A percentile compares a stretch with the other conserved stretches of the same genome.
Conservation (phyloP, 1,140 invertebrate species). For the Cecropterus lyciades region DNA sequence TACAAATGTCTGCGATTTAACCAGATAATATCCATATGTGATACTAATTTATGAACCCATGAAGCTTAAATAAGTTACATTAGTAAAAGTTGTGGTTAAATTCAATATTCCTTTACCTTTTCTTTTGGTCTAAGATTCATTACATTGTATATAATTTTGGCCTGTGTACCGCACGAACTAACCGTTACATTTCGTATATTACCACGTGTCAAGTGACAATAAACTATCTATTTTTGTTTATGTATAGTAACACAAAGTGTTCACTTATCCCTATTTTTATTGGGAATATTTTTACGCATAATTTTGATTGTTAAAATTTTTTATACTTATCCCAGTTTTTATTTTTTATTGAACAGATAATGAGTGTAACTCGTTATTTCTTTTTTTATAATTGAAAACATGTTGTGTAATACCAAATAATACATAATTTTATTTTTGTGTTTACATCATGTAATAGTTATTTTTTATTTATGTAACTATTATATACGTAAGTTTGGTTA, state of each 20-base stretch:
- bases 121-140: too few species aligned
- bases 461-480: constrained; percentile 61
- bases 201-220: constrained; percentile 61
- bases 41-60: too few species aligned
- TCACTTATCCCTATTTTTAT: constrained; percentile 56
- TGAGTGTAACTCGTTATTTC: constrained; percentile 77
- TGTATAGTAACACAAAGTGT: constrained; percentile 73
- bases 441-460: constrained; percentile 72
- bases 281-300: constrained; percentile 64
- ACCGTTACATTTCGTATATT: constrained; percentile 51
- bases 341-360: constrained; percentile 49
- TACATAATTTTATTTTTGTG: constrained; percentile 70
- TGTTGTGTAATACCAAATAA: constrained; percentile 80
- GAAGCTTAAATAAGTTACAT: too few species aligned
- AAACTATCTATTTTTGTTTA: constrained; percentile 55
- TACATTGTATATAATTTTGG: background rate
- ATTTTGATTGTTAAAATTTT: constrained; percentile 69
- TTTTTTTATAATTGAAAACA: constrained; percentile 58
- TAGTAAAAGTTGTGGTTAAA: too few species aligned
- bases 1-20: too few species aligned
- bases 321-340: constrained; percentile 62
- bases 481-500: constrained; percentile 60
- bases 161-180: background rate
- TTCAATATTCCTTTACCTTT: too few species aligned
- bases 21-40: too few species aligned